Percentiles rank a stretch among this genome's conserved stretches.
Evolutionary conservation across 2,888 invertebrate species (phyloP).

Genomic region (Hypomecis punctinalis): DNA sequence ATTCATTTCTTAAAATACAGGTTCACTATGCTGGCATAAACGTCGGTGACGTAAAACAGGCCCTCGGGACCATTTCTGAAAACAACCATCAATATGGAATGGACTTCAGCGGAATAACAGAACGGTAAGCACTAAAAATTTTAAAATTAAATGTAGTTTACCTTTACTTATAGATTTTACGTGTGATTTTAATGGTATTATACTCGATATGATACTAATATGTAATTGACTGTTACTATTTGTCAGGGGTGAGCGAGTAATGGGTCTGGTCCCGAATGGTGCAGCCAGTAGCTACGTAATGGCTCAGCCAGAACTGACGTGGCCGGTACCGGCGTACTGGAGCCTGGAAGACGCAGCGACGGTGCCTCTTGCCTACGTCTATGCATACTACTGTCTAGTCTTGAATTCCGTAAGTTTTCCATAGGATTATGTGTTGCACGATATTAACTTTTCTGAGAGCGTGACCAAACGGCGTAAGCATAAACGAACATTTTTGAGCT

Average conservation of each 20-base stretch:
- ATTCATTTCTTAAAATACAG: conserved; percentile 38
- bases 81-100: conserved; percentile 53
- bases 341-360: conserved; percentile 89
- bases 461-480: too few relatives aligned
- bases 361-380: conserved; percentile 88
- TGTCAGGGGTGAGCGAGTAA: conserved; percentile 83
- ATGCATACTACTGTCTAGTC: conserved; percentile 70
- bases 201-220: background rate
- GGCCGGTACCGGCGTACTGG: conserved; percentile 87
- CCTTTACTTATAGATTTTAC: too few relatives aligned
- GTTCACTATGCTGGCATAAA: conserved; percentile 57
- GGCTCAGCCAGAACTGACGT: conserved; percentile 79
- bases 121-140: conserved; percentile 51
- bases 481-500: too few relatives aligned
- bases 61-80: conserved; percentile 48
- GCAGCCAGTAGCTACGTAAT: conserved; percentile 85
- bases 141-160: too few relatives aligned
- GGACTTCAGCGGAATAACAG: conserved; percentile 69
- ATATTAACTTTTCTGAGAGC: too few relatives aligned
- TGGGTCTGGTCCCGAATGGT: conserved; percentile 85
- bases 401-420: conserved; percentile 30
- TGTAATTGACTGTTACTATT: conserved; percentile 35
- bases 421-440: too few relatives aligned
- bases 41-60: conserved; percentile 51
- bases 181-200: too few relatives aligned